Evolutionary conservation across 2,888 invertebrate genomes (phyloP).

Genomic region (Corythucha ciliata): DNA sequence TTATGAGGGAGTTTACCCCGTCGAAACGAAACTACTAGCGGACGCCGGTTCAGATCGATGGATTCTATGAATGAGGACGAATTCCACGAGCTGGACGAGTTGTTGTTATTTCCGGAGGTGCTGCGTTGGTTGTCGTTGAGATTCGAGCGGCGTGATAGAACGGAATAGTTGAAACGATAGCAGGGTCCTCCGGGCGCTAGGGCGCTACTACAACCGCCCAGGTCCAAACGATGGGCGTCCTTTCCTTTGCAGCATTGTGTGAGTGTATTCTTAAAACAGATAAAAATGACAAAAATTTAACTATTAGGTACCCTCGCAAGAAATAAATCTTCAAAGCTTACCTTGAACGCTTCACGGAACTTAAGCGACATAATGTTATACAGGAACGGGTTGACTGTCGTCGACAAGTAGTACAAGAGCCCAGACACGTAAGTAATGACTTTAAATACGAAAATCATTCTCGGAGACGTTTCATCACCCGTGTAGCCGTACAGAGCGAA

Average conservation of each 20-base stretch:
- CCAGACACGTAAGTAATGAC: slow-evolving; percentile 74
- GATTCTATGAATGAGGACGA: slow-evolving; percentile 27
- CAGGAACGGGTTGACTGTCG: slow-evolving; percentile 84
- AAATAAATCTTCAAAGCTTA: slow-evolving; percentile 11
- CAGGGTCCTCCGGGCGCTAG: slow-evolving; percentile 19
- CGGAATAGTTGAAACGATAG: slow-evolving; percentile 31
- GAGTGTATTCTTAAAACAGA: slow-evolving; percentile 28
- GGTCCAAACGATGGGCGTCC: slow-evolving; percentile 21
- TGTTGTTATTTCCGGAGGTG: slow-evolving; percentile 20
- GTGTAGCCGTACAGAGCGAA: slow-evolving; percentile 47
- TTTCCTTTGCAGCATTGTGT: slow-evolving; percentile 28
- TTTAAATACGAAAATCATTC: slow-evolving; percentile 49
- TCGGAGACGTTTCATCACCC: slow-evolving; percentile 26
- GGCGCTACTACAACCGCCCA: slow-evolving; percentile 27
- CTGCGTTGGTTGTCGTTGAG: slow-evolving; percentile 28
- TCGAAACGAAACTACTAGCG: slow-evolving; percentile 33
- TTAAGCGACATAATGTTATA: slow-evolving; percentile 94
- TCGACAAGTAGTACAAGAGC: slow-evolving; percentile 81
- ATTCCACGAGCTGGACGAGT: slow-evolving; percentile 19
- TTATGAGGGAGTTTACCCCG: slow-evolving; percentile 20
- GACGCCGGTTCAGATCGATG: slow-evolving; percentile 30
- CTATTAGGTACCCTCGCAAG: too few relatives aligned
- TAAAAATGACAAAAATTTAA: too few relatives aligned
- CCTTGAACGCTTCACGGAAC: slow-evolving; percentile 53
- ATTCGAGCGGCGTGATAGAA: slow-evolving; percentile 30